These are phyloP conservation scores for Boulengeromyrus knoepffleri DNA, from an alignment of 2,113 vertebrate species.

Conservation along the genomic window DNA sequence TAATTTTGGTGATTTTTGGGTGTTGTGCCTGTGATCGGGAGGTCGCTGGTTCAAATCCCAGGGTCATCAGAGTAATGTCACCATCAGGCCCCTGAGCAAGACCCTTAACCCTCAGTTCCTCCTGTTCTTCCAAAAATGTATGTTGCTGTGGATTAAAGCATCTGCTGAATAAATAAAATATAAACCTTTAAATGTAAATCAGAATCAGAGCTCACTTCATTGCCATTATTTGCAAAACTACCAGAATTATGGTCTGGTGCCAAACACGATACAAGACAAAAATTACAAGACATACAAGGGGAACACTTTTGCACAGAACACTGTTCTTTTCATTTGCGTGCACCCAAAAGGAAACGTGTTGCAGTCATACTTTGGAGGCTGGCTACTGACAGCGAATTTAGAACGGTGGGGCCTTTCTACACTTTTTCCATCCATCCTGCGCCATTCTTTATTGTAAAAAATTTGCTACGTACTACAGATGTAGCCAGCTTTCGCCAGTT, in stretches of 20 bases:
- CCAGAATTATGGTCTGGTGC: background rate
- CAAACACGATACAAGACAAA: background rate
- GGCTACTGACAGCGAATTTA: background rate
- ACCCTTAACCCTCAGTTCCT: background rate
- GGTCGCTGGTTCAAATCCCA: background rate
- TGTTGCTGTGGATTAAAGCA: background rate
- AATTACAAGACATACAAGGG: background rate
- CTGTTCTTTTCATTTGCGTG: background rate
- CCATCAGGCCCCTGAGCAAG: background rate
- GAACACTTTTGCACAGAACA: background rate
- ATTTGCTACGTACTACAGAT: background rate
- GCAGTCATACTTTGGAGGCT: background rate
- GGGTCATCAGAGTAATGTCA: background rate
- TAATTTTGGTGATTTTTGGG: background rate
- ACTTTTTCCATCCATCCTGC: background rate
- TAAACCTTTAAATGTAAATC: background rate
- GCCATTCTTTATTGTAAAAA: background rate
- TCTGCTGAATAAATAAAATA: background rate
- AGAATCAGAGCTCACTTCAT: background rate
- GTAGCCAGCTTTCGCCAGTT: background rate
- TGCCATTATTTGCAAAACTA: background rate
- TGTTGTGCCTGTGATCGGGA: background rate
- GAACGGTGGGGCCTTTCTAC: background rate
- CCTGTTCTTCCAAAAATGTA: background rate
- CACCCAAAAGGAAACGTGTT: background rate